Conservation (phyloP, 2,797 vertebrate species). For the Acipenser oxyrinchus region DNA sequence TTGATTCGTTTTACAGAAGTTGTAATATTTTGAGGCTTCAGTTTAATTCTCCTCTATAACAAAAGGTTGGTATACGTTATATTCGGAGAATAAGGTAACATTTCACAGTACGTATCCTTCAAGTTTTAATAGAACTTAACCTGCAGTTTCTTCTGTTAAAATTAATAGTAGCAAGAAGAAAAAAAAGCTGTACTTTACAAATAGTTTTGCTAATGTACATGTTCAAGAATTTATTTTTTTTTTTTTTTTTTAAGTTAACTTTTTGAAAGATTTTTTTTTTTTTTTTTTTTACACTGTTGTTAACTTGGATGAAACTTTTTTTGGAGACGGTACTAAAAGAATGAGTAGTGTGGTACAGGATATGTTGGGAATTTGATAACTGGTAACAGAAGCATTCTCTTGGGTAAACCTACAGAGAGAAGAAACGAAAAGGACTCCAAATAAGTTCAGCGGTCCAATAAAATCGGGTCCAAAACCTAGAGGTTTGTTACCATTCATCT, state of each 20-base stretch:
- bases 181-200: slow-evolving; percentile 73
- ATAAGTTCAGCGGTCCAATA: slow-evolving; percentile 71
- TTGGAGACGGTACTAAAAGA: slow-evolving; percentile 88
- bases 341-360: slow-evolving; percentile 95
- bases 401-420: slow-evolving; percentile 96
- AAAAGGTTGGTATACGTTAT: slow-evolving; percentile 80
- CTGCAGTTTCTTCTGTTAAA: slow-evolving; percentile 71
- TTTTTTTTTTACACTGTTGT: slow-evolving; percentile 51
- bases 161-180: slow-evolving; percentile 70
- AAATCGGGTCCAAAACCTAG: slow-evolving; percentile 45
- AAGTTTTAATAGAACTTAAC: slow-evolving; percentile 89
- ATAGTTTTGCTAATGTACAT: slow-evolving; percentile 74
- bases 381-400: slow-evolving; percentile 99
- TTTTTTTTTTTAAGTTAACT: too few relatives aligned
- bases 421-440: slow-evolving; percentile 87
- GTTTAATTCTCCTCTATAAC: slow-evolving; percentile 66
- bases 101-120: slow-evolving; percentile 98
- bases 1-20: slow-evolving; percentile 70
- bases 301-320: slow-evolving; percentile 57
- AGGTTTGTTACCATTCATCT: slow-evolving; percentile 49
- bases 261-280: too few relatives aligned
- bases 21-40: slow-evolving; percentile 66
- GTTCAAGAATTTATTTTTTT: slow-evolving; percentile 29
- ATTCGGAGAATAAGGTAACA: slow-evolving; percentile 90
- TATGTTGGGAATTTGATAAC: slow-evolving; percentile 98